Conservation (phyloP, 1,140 invertebrate genomes). For the Drosophila obscura region DNA sequence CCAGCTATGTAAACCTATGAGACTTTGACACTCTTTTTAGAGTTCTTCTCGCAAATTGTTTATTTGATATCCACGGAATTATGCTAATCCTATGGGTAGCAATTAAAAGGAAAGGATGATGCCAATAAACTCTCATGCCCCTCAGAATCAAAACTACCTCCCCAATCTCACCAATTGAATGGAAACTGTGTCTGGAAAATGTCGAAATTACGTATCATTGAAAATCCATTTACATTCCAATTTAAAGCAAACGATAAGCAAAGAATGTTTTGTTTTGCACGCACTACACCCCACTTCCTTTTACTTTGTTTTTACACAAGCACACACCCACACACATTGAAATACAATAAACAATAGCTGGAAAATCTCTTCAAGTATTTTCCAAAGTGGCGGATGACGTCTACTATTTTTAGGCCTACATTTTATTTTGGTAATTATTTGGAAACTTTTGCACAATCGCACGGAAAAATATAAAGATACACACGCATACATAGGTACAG, state of each 20-base stretch:
- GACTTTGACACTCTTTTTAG: no score
- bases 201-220: slow-evolving; percentile 16
- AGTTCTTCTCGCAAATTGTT: no score
- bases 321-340: slow-evolving; percentile 22
- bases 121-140: slow-evolving; percentile 8
- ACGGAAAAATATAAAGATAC: no score
- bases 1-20: no score
- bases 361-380: slow-evolving; percentile 46
- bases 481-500: no score
- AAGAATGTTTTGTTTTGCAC: background rate
- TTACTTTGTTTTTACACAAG: slow-evolving; percentile 59
- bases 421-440: no score
- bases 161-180: slow-evolving; percentile 13
- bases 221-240: slow-evolving; percentile 38
- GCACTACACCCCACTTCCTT: slow-evolving; percentile 46
- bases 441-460: background rate
- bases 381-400: slow-evolving; percentile 36
- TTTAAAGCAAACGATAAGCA: background rate
- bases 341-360: slow-evolving; percentile 41
- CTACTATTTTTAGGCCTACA: slow-evolving; percentile 58
- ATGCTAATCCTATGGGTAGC: no score
- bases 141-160: background rate
- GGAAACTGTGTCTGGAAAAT: slow-evolving; percentile 16
- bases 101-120: no score
- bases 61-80: no score